Percentiles rank a stretch among this genome's conserved stretches.
Evolutionary conservation across 1,140 invertebrate species (phyloP).

Genomic region (Heterodera carotae): DNA sequence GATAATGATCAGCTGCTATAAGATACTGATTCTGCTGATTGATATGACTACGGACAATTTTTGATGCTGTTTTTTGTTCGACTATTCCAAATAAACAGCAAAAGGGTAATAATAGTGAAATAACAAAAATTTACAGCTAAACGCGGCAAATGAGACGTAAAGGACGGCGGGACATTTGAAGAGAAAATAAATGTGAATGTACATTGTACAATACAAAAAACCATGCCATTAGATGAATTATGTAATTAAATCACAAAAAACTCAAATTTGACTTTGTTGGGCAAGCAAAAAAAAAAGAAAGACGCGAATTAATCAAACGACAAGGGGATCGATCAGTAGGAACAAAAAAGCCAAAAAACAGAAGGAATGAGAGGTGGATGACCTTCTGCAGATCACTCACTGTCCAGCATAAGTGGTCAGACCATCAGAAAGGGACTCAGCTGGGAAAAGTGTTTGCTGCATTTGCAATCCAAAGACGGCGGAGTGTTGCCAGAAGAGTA

Average conservation of each 20-base stretch:
- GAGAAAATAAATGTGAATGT: no score
- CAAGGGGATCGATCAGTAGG: no score
- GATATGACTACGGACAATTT: constrained; percentile 36
- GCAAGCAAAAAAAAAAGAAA: not conserved
- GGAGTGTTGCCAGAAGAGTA: not conserved
- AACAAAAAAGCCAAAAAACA: not conserved
- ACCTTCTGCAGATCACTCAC: no score
- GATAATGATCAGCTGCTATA: constrained; percentile 45
- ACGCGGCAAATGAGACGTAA: no score
- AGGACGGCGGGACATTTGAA: no score
- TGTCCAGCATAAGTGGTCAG: constrained; percentile 7
- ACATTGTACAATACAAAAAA: no score
- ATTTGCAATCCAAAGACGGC: constrained; percentile 2
- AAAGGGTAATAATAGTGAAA: no score
- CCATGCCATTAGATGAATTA: no score
- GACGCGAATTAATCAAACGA: not conserved
- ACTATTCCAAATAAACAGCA: constrained; percentile 3
- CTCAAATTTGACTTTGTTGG: not conserved
- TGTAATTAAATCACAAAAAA: no score
- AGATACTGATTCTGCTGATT: constrained; percentile 8
- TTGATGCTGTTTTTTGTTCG: constrained; percentile 26
- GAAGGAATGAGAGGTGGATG: not conserved
- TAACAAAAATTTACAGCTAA: no score
- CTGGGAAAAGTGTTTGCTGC: constrained; percentile 2
- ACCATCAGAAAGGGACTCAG: constrained; percentile 23